Evolutionary conservation across 2,888 invertebrate species (phyloP).

Genomic region (Tachystola acroxantha): DNA sequence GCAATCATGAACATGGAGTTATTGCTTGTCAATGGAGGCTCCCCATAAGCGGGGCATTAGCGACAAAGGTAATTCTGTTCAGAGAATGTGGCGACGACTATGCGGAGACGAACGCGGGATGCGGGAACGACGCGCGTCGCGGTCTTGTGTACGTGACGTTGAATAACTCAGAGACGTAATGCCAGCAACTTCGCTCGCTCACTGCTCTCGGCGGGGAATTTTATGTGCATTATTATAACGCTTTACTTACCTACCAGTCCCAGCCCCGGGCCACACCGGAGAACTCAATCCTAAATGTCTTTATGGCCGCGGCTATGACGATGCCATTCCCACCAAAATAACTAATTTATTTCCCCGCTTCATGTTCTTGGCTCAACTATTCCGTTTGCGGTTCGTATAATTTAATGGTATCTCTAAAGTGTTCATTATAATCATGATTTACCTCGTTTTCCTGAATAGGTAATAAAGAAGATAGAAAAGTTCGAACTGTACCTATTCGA

Average conservation of each 20-base stretch:
- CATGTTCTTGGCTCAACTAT: conserved; percentile 31
- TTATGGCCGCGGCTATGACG: conserved; percentile 46
- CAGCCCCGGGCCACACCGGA: conserved; percentile 27
- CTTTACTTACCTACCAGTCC: conserved; percentile 34
- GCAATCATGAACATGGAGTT: neutral
- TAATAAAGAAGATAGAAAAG: neutral
- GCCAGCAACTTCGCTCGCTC: conserved; percentile 45
- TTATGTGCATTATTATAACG: conserved; percentile 62
- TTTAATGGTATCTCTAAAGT: conserved; percentile 8
- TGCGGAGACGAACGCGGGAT: conserved; percentile 9
- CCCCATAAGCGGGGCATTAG: conserved; percentile 2
- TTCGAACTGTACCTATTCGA: no score
- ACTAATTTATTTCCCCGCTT: conserved; percentile 47
- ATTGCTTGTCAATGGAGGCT: conserved; percentile 2
- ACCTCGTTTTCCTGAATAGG: neutral
- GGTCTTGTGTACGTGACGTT: conserved; percentile 45
- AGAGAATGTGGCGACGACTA: conserved; percentile 19
- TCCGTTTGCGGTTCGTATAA: conserved; percentile 22
- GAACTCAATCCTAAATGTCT: conserved; percentile 53
- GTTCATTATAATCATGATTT: neutral
- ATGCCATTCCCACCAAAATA: conserved; percentile 47
- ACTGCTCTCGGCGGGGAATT: conserved; percentile 49
- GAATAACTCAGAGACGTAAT: conserved; percentile 60
- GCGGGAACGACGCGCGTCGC: conserved; percentile 22
- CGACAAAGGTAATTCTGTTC: conserved; percentile 5